Percentiles rank a stretch among this genome's conserved stretches.
phyloP scores from a whole-genome alignment of 2,888 invertebrate species.

The Apantesis nais region DNA sequence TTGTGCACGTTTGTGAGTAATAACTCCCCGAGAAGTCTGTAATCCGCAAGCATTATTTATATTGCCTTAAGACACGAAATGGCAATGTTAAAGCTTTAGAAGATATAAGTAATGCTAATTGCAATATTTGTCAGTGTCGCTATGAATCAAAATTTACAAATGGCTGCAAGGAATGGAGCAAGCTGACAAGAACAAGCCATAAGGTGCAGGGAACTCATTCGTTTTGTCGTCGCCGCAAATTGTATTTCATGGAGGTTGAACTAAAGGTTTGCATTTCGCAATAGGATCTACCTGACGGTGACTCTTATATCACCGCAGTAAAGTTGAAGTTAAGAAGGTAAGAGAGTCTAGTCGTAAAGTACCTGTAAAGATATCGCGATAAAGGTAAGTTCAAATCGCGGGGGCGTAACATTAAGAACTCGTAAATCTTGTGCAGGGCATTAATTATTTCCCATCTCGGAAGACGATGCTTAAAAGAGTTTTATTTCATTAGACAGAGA shows the following conservation, averaged over 20 bases:
- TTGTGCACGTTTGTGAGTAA: background rate
- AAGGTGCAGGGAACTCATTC: conserved; percentile 62
- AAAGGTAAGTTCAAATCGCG: conserved; percentile 60
- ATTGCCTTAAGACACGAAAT: conserved; percentile 16
- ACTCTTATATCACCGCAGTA: conserved; percentile 37
- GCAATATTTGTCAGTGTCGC: conserved; percentile 45
- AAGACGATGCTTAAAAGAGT: conserved; percentile 58
- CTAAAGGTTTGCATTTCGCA: conserved; percentile 48
- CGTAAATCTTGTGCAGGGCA: conserved; percentile 71
- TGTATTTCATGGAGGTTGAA: conserved; percentile 57
- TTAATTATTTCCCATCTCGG: conserved; percentile 71
- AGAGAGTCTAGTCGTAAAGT: conserved; percentile 42
- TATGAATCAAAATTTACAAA: conserved; percentile 48
- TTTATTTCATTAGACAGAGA: conserved; percentile 78
- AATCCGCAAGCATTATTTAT: background rate
- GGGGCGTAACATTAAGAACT: conserved; percentile 78
- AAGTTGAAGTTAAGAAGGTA: conserved; percentile 24
- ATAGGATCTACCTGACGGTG: conserved; percentile 21
- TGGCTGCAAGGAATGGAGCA: no score
- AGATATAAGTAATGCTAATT: conserved; percentile 32
- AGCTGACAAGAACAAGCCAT: conserved; percentile 56
- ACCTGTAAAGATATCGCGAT: conserved; percentile 57
- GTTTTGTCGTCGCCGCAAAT: conserved; percentile 61
- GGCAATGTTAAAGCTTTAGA: conserved; percentile 3
- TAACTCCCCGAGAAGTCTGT: background rate